Evolutionary conservation across 1,140 invertebrate species (phyloP).

Genomic region (Stegodyphus mimosarum): DNA sequence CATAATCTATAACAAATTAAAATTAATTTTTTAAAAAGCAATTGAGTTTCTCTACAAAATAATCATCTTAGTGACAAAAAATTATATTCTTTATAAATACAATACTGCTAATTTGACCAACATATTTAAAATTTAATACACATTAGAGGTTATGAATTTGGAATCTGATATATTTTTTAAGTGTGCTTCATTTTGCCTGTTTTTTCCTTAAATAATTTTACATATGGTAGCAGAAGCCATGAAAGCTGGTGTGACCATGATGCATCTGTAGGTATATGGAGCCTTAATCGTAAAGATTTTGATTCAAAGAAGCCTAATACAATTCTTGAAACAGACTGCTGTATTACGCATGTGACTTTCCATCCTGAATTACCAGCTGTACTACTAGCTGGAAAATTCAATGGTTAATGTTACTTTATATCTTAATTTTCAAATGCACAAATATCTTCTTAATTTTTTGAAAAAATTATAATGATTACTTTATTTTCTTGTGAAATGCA

Average conservation of each 20-base stretch:
- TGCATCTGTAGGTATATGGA: conserved; percentile 53
- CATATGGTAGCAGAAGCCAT: conserved; percentile 34
- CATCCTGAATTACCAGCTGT: conserved; percentile 59
- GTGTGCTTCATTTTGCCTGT: no score
- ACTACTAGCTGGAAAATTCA: conserved; percentile 59
- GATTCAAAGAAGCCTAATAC: conserved; percentile 51
- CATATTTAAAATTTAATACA: no score
- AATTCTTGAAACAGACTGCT: conserved; percentile 57
- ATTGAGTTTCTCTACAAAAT: no score
- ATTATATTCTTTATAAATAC: no score
- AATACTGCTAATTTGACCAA: no score
- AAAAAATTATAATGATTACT: background rate
- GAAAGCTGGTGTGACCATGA: conserved; percentile 60
- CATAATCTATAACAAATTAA: no score
- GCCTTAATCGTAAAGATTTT: conserved; percentile 56
- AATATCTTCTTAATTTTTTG: background rate
- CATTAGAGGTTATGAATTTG: no score
- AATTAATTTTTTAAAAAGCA: no score
- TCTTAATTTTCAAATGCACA: background rate
- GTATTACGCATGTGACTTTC: conserved; percentile 52
- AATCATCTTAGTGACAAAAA: no score
- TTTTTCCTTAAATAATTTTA: conserved; percentile 26
- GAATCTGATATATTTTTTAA: no score
- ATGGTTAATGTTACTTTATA: conserved; percentile 30
- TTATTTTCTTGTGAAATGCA: background rate